phyloP scores from a whole-genome alignment of 2,888 invertebrate species.

The Kuschelorhynchus macadamiae region DNA sequence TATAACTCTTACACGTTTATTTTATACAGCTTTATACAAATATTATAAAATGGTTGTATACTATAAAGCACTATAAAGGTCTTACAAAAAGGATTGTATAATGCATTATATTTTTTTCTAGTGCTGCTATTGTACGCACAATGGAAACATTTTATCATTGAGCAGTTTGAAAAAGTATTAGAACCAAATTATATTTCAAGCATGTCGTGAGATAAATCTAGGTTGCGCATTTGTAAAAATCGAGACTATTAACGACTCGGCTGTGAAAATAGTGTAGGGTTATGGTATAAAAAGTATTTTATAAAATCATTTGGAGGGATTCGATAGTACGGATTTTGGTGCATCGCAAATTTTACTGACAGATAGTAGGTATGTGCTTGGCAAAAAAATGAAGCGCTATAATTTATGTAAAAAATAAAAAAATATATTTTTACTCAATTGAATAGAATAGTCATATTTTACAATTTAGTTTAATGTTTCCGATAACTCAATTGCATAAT shows the following conservation, averaged over 20 bases:
- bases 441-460: not conserved
- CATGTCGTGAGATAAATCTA: no score
- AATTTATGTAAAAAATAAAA: constrained; percentile 1
- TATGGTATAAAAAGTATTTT: constrained; percentile 7
- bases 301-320: constrained; percentile 32
- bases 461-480: constrained; percentile 9
- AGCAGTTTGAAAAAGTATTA: no score
- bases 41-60: no score
- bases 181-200: no score
- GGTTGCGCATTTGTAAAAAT: not conserved
- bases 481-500: constrained; percentile 8
- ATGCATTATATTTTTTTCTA: no score
- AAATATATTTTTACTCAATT: no score
- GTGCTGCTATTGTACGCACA: no score
- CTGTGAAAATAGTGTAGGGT: not conserved
- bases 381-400: constrained; percentile 25
- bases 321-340: constrained; percentile 24
- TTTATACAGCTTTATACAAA: no score
- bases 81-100: no score
- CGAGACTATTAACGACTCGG: not conserved
- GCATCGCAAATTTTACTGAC: constrained; percentile 30
- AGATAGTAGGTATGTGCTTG: constrained; percentile 29
- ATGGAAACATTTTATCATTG: no score
- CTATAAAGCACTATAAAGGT: no score
- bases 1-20: no score